Conservation (phyloP, 2,888 invertebrate species). For the Sarcophaga variegata region DNA sequence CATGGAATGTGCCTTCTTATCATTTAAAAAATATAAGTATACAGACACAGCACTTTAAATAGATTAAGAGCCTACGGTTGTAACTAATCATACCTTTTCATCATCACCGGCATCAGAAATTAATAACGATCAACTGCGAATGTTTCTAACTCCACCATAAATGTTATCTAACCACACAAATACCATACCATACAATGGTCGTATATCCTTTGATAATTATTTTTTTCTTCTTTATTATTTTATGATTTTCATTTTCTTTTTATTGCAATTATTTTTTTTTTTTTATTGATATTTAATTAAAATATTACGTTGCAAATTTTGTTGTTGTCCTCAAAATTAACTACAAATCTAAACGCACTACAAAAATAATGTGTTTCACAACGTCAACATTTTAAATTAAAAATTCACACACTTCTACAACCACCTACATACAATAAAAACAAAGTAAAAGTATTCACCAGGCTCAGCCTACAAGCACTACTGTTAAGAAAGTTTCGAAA, state of each 20-base stretch:
- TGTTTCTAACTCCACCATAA: constrained; percentile 15
- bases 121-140: constrained; percentile 30
- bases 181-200: neutral
- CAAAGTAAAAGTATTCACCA: constrained; percentile 54
- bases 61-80: constrained; percentile 20
- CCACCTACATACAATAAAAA: constrained; percentile 46
- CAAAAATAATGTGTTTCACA: constrained; percentile 32
- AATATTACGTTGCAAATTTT: constrained; percentile 15
- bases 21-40: neutral
- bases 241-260: constrained; percentile 7
- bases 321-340: constrained; percentile 15
- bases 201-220: constrained; percentile 25
- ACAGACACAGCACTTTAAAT: constrained; percentile 8
- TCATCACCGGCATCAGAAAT: constrained; percentile 29
- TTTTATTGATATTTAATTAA: neutral
- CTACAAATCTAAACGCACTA: constrained; percentile 35
- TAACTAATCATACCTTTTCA: constrained; percentile 52
- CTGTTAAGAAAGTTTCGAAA: constrained; percentile 68
- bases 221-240: constrained; percentile 27
- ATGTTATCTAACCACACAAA: neutral
- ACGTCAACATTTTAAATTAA: constrained; percentile 43
- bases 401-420: constrained; percentile 39
- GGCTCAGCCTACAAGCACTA: constrained; percentile 54
- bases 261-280: neutral
- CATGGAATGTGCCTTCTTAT: neutral